Percentiles rank a stretch among this genome's conserved stretches.
Conservation (phyloP, 1,140 invertebrate species). For the Drosophila kikkawai region DNA sequence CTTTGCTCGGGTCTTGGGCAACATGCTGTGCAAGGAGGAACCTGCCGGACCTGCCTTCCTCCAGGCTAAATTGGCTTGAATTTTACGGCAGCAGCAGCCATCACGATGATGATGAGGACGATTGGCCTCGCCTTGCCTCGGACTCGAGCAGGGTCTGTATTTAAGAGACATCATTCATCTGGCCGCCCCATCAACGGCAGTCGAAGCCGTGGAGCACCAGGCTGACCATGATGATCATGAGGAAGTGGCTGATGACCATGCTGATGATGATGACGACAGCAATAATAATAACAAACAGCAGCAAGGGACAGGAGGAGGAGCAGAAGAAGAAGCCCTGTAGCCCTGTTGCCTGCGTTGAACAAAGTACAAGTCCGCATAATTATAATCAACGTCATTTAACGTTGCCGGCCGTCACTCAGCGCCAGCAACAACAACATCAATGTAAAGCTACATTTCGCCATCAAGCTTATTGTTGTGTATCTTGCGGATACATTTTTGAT, state of each 20-base stretch:
- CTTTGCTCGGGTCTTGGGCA: slow-evolving; percentile 27
- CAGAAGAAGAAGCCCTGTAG: slow-evolving; percentile 39
- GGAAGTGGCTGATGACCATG: slow-evolving; percentile 27
- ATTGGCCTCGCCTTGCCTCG: slow-evolving; percentile 60
- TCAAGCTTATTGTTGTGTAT: slow-evolving; percentile 75
- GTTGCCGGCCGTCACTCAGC: slow-evolving; percentile 81
- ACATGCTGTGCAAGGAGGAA: slow-evolving; percentile 76
- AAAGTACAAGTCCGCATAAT: slow-evolving; percentile 83
- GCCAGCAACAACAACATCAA: slow-evolving; percentile 63
- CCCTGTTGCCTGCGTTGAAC: slow-evolving; percentile 50
- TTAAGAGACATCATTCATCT: slow-evolving; percentile 83
- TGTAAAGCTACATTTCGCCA: slow-evolving; percentile 68
- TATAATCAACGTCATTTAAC: slow-evolving; percentile 83
- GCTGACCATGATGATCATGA: slow-evolving; percentile 42
- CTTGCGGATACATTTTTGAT: slow-evolving; percentile 80
- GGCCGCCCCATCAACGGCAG: slow-evolving; percentile 77
- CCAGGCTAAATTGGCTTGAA: slow-evolving; percentile 77
- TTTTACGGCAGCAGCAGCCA: slow-evolving; percentile 72
- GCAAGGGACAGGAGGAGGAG: slow-evolving; percentile 25
- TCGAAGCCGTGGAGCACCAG: slow-evolving; percentile 47
- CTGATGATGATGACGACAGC: slow-evolving; percentile 65
- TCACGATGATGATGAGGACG: slow-evolving; percentile 60
- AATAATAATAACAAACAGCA: slow-evolving; percentile 77
- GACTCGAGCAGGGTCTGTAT: slow-evolving; percentile 65
- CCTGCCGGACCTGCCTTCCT: slow-evolving; percentile 66